Conservation (phyloP, 2,888 invertebrate genomes). For the Hylaea fasciaria region DNA sequence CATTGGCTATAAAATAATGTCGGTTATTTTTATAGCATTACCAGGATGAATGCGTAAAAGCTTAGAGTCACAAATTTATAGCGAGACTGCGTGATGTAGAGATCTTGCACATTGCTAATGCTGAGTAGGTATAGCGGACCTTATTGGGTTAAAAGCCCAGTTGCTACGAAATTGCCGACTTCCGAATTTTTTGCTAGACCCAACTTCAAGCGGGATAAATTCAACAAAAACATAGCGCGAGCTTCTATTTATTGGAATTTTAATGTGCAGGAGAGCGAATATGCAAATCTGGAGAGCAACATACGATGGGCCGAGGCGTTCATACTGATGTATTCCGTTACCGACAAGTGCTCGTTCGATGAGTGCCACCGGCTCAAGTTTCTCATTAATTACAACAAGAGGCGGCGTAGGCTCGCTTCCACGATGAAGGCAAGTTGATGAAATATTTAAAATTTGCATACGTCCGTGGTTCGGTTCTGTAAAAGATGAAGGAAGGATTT, state of each 20-base stretch:
- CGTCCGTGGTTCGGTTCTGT: no score
- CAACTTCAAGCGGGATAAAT: no score
- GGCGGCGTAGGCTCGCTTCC: slow-evolving; percentile 87
- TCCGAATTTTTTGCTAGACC: no score
- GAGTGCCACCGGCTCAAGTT: slow-evolving; percentile 93
- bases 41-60: neutral
- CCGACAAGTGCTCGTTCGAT: slow-evolving; percentile 95
- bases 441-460: neutral
- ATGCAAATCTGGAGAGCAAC: slow-evolving; percentile 89
- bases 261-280: slow-evolving; percentile 86
- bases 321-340: slow-evolving; percentile 93
- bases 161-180: no score
- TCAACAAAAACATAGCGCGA: no score
- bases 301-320: slow-evolving; percentile 96
- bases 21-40: neutral
- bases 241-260: neutral
- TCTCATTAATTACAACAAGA: slow-evolving; percentile 91
- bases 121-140: no score
- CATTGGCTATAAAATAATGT: neutral
- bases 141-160: no score
- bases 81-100: no score
- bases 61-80: no score
- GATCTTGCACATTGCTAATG: no score
- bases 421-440: slow-evolving; percentile 79
- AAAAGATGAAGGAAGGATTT: no score